Evolutionary conservation across 2,888 invertebrate genomes (phyloP), one percentile per base, ranked within the genome.

Genomic region (Microctonus hyperodae): DNA sequence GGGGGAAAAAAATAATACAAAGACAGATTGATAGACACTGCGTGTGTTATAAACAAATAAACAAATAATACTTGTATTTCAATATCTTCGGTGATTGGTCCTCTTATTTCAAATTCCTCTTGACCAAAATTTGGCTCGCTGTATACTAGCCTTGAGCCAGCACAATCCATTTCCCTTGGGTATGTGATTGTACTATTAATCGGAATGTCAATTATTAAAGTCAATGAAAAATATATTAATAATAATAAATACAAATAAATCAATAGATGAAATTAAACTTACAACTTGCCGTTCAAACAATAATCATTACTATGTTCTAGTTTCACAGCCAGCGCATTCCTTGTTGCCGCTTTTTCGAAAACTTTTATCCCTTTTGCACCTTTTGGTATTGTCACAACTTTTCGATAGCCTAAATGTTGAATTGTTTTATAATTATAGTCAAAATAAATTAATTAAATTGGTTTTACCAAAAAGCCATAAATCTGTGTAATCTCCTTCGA

Each of bases 81-180:
- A 73, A 95, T 90, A 74, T 92, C 89, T 85, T 94, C 92, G 71
- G 88, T 88, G 70, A 94, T 89, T 25, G 95, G 95, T 75, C 95
- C 95, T 60, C 91, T 90, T 76, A 95, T 93, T 75, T 88, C 87
- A 28, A 96, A 89, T 81, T 90, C 91, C 83, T 96, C 96, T 86
- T 90, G 89, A 77, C 94, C 91, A 76, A 91, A 88, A 75, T 90
- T 90, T 73, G 94, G 86, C 63, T 77, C 76, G 83, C 91, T 90
- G 85, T 96, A 96, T 70, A 93, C 88, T 58, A 94, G 90, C 72
- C 90, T 89, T 1, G 93, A 88, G 60, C 93, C 93, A 16, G 92
- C 94, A 62, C 94, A 91, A 72, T 90, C 88, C 82, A 95, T 95
- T 84, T 95, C 95, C 10, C 92, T 92, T 57, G 92, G 91, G 85